A percentile compares a stretch with the other conserved stretches of the same genome.
Evolutionary conservation across 2,113 vertebrate species (phyloP).

Genomic region (Lycocorax pyrrhopterus): DNA sequence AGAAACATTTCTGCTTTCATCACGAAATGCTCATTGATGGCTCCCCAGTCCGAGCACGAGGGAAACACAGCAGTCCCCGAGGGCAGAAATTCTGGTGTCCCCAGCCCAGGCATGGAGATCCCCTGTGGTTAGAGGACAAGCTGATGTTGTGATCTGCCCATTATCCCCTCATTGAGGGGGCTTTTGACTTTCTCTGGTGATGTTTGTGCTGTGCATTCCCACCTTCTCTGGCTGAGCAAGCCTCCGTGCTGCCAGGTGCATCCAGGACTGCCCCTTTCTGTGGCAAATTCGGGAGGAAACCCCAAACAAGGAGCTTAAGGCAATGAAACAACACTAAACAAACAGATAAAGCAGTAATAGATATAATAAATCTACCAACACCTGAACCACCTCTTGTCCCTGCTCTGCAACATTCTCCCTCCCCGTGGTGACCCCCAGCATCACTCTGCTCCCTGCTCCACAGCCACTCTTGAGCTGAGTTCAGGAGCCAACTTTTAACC

Average conservation of each 20-base stretch:
- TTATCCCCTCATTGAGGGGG: accelerated
- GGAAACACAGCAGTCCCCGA: accelerated
- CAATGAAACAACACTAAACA: not conserved
- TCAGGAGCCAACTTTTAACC: not conserved
- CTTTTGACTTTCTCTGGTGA: not conserved
- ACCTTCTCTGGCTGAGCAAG: not conserved
- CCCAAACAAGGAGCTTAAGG: not conserved
- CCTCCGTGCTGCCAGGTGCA: not conserved
- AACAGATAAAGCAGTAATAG: not conserved
- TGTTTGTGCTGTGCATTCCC: not conserved
- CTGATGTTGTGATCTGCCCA: not conserved
- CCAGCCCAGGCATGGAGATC: not conserved
- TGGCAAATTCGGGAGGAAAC: not conserved
- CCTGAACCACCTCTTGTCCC: not conserved
- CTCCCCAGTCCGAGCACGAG: not conserved
- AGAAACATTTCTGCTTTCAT: not conserved
- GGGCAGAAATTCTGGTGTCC: not conserved
- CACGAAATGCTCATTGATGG: accelerated
- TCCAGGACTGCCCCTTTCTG: not conserved
- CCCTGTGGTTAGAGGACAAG: not conserved
- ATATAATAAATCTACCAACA: not conserved
- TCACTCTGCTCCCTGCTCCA: not conserved
- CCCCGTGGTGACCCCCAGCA: not conserved
- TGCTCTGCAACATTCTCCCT: not conserved
- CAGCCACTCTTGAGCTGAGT: not conserved